Evolutionary conservation across 2,888 invertebrate genomes (phyloP).

Genomic region (Leucophenga maculata): DNA sequence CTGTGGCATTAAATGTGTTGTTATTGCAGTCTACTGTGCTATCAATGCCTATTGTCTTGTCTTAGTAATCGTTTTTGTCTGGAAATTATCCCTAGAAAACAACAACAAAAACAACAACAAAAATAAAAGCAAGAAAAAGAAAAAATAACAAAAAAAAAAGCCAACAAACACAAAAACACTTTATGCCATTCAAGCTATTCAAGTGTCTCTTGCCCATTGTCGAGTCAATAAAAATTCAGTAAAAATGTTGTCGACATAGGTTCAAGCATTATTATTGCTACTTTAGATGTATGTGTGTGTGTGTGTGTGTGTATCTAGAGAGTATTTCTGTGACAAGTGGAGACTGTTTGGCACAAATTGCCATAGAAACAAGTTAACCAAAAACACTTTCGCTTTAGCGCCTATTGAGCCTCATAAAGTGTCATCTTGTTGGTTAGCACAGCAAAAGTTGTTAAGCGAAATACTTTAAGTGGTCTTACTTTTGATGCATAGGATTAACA

Average conservation of each 20-base stretch:
- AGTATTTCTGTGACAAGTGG: no score
- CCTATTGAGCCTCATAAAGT: no score
- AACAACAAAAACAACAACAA: neutral
- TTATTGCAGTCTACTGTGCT: slow-evolving; percentile 3
- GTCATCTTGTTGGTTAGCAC: no score
- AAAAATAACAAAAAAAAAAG: neutral
- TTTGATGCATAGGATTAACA: no score
- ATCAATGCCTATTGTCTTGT: neutral
- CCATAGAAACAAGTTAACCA: no score
- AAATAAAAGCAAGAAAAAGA: neutral
- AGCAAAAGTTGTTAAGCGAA: no score
- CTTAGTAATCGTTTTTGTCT: neutral
- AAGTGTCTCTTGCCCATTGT: slow-evolving; percentile 3
- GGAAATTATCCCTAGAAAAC: neutral
- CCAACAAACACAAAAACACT: neutral
- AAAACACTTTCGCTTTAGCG: no score
- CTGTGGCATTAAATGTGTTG: slow-evolving; percentile 14
- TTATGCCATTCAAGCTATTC: neutral
- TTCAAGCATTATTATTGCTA: slow-evolving; percentile 64
- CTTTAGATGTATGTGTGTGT: slow-evolving; percentile 41
- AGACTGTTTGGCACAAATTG: no score
- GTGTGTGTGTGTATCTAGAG: slow-evolving; percentile 39
- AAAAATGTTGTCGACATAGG: slow-evolving; percentile 62
- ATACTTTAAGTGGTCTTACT: no score
- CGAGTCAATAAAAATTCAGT: slow-evolving; percentile 64